phyloP scores from a whole-genome alignment of 2,113 vertebrate genomes.

The Paradisaea rubra region DNA sequence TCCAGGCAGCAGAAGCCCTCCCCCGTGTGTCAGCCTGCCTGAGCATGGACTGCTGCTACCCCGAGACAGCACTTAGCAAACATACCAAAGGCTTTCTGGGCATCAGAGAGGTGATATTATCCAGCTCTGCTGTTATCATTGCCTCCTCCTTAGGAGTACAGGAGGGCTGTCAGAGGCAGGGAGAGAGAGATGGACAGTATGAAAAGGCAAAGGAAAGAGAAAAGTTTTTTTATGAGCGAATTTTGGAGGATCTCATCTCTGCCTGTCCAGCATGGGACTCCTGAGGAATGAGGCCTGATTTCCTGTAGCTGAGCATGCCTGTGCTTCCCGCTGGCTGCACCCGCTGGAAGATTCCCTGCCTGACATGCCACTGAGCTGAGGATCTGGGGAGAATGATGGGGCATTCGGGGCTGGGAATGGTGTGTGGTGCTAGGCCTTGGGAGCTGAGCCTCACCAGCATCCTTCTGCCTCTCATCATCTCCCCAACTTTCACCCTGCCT shows the following conservation, averaged over 20 bases:
- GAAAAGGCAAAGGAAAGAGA: not conserved
- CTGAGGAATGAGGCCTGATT: not conserved
- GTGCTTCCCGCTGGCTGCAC: not conserved
- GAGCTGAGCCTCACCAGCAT: not conserved
- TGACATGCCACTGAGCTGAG: not conserved
- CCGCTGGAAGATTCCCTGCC: accelerated
- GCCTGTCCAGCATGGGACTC: not conserved
- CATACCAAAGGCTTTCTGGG: not conserved
- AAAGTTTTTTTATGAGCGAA: not conserved
- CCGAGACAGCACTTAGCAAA: not conserved
- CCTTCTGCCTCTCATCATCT: not conserved
- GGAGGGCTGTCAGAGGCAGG: not conserved
- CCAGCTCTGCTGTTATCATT: not conserved
- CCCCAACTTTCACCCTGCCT: not conserved
- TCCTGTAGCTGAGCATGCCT: not conserved
- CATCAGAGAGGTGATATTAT: not conserved
- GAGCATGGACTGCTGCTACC: not conserved
- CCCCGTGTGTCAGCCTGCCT: not conserved
- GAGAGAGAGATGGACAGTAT: not conserved
- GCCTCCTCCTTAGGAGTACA: not conserved
- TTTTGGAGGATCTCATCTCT: not conserved
- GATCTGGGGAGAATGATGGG: not conserved
- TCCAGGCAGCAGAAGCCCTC: not conserved
- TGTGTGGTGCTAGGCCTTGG: not conserved
- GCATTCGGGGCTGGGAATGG: accelerated